Base-by-base conservation (phyloP, 2,797 vertebrate species). In the Pseudopleuronectes americanus region DNA sequence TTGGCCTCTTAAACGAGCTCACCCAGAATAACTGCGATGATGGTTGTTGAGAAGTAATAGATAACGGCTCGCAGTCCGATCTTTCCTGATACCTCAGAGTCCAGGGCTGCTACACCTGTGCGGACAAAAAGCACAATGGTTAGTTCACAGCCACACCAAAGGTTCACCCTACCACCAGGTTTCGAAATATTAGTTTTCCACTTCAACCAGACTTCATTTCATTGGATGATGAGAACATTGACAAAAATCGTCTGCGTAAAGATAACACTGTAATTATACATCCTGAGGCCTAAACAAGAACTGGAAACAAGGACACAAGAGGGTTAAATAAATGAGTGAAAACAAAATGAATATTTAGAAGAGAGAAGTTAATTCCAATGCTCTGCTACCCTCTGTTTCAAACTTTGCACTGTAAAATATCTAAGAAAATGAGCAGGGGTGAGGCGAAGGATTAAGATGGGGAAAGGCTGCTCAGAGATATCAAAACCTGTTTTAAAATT, bases 101-200 rank as follows among this genome's bases (percentile, higher is more conserved):
- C 98, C 92, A 99, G 92, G n/a, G 96, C 95, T 69, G 98, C 97
- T 49, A 99, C 96, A 83, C 98, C 98, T 99, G 89, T n/a, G 19
- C 17, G 53, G 28, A 58, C 57, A 43, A 64, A 52, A 17, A 12
- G 2, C n/a, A 73, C n/a, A 64, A 49, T 31, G 21, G 21, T 36
- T 26, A 3, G 22, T 24, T 24, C 1, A 28, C 21, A 55, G 19
- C 8, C 12, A 47, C 17, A 23, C 1, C 36, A 60, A 48, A 61
- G 23, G 33, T 7, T 61, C 6, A 0, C n/a, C 57, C 10, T 33
- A 8, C 4, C 2, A 26, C 4, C 4, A 6, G 2, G 10, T 19
- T 14, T 36, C 13, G 22, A 38, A 64, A 26, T 8, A 49, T 2
- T n/a, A 23, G 8, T 12, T 55, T 38, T 36, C 10, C 5, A 33